Base-by-base conservation (phyloP, 2,113 vertebrate genomes). In the Sclerurus mexicanus region DNA sequence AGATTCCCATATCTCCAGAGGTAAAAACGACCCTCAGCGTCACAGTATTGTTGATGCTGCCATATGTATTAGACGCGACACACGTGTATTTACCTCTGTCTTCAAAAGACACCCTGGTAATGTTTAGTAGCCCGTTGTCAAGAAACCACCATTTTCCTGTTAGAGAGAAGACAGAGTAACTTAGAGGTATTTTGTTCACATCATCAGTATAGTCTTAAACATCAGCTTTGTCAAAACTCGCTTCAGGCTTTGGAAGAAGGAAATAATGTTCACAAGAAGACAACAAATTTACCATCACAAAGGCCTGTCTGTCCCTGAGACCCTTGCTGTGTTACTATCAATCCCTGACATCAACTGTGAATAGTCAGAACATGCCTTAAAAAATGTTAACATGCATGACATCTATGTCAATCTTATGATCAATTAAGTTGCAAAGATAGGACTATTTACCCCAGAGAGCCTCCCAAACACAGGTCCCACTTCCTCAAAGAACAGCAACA, bases 11-110 rank as follows among this genome's bases (percentile, higher is more conserved):
- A 98, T 99, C 99, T 20, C 99, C 99, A 0, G 99, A 99, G 31
- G 98, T 99, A 87, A 99, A 99, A 89, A 99, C 98, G 93, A 99
- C 99, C 1, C 99, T 98, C 95, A 99, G 97, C 0, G 99, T 99
- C 94, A 99, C 99, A 0, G 99, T 99, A 96, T 99, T 99, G 97
- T 99, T 99, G 85, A 98, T 97, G 4, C 93, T 98, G 96, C 99
- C 99, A 1, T 98, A 96, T 0, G 12, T 19, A 60, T 99, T 99
- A 46, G 98, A 98, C 24, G 99, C 99, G 12, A 99, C 97, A 87
- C 99, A 99, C 0, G 99, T 99, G 97, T 99, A 99, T 98, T 99
- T 99, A 23, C 99, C 99, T 39, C 99, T 98, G 96, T 99, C 99
- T 2, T 98, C 98, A 33, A 99, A 99, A 53, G 98, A 98, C 73